phyloP scores from a whole-genome alignment of 2,113 vertebrate genomes.

The Eulemur macaco region DNA sequence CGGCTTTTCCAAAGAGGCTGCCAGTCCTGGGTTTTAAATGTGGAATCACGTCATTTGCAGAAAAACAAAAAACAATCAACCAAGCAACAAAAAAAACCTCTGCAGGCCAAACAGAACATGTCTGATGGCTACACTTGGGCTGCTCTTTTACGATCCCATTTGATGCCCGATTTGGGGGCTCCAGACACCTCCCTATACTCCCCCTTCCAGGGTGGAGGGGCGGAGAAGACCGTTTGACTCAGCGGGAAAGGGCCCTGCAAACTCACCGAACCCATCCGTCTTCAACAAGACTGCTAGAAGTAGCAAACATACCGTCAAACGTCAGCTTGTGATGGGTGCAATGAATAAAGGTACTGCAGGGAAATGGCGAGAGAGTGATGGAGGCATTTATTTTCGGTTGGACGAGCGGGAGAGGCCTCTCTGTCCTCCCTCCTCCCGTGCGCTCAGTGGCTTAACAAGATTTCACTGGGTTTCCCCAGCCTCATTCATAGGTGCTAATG shows the following conservation, averaged over 20 bases:
- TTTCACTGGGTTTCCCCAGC: background rate
- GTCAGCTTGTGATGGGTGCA: background rate
- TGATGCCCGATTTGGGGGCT: background rate
- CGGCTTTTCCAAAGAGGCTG: background rate
- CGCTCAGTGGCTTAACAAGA: background rate
- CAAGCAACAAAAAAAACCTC: background rate
- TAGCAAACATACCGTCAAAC: background rate
- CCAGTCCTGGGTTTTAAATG: background rate
- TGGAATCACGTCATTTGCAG: background rate
- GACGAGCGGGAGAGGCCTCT: background rate
- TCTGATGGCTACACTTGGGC: background rate
- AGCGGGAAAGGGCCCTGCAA: background rate
- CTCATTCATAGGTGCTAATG: background rate
- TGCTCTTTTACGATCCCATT: background rate
- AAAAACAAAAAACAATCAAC: background rate
- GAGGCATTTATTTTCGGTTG: background rate
- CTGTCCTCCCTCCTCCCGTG: rapidly evolving
- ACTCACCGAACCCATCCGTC: background rate
- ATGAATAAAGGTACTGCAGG: background rate
- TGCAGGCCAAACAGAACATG: background rate
- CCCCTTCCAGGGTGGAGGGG: background rate
- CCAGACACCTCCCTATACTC: rapidly evolving
- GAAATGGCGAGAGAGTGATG: background rate
- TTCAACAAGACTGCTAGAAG: background rate
- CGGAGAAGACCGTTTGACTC: background rate